Conservation (phyloP, 2,113 vertebrate genomes). For the Spilogale gracilis region DNA sequence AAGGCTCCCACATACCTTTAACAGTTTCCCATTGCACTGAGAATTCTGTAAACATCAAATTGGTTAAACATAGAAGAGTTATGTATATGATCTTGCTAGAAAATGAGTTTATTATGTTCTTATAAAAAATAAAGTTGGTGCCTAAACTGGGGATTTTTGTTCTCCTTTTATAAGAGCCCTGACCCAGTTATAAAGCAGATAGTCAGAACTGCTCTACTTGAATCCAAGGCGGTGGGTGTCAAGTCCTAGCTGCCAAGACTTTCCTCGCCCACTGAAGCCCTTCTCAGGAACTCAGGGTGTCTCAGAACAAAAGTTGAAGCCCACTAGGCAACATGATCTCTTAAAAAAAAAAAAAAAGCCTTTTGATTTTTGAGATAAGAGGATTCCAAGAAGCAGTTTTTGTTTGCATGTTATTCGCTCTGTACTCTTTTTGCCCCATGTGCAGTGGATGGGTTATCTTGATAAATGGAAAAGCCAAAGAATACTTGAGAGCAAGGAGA, state of each 20-base stretch:
- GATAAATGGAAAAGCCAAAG: neutral
- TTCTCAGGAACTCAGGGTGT: neutral
- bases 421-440: neutral
- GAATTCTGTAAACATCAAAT: neutral
- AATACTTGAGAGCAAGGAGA: neutral
- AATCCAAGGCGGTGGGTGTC: rapidly evolving
- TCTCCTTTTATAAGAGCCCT: neutral
- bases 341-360: neutral
- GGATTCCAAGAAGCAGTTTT: neutral
- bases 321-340: neutral
- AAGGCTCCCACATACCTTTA: neutral
- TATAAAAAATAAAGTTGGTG: neutral
- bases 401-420: neutral
- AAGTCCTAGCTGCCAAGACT: neutral
- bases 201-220: neutral
- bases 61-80: neutral
- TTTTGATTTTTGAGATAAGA: neutral
- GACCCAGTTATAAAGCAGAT: neutral
- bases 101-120: neutral
- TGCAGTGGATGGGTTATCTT: neutral
- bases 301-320: neutral
- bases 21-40: neutral
- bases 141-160: neutral
- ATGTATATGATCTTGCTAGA: neutral
- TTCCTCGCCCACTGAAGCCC: neutral